Evolutionary conservation across 1,140 invertebrate species (phyloP), one percentile per base, ranked within the genome.

Genomic region (Periplaneta americana): DNA sequence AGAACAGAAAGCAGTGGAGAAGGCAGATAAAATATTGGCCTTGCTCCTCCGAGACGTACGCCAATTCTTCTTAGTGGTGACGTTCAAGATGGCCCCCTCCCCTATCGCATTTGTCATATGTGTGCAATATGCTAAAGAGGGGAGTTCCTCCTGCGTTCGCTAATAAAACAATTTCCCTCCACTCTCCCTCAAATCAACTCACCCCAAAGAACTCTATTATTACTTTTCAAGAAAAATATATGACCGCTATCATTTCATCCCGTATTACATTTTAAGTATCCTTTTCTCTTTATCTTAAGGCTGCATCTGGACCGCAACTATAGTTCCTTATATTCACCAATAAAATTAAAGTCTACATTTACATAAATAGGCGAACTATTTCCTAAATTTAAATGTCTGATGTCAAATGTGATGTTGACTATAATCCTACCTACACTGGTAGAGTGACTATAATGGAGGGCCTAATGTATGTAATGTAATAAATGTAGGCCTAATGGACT

Each of bases 141-240:
- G 35, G 13, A 34, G 35, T 39, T 34, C 76, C 34, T 66, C 48
- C 22, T 66, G n/a, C 48, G 28, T n/a, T 28, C 15, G n/a, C 76
- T 78, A 78, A 78, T 78, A 78, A 78, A 78, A 78, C 76, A 78
- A 78, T 78, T 36, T 34, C 34, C 76, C 35, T 6, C 74, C 74
- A 75, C 74, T 75, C 35, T n/a, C 35, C 8, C 36, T 39, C 28
- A 66, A 6, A 66, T 66, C 48, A n/a, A 66, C 48, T 66, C 48
- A 66, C 48, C 6, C 48, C 48, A n/a, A 28, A 66, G 48, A 66
- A 28, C 8, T 48, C n/a, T 66, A n/a, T 28, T 66, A 28, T 66
- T 9, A 66, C 28, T n/a, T n/a, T 66, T 66, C 48, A 66, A 13
- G 22, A 66, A n/a, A 13, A n/a, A 66, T 17, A 1, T n/a, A 66